These are phyloP conservation scores for Amniataba percoides DNA, from an alignment of 2,797 vertebrate genomes.

Conservation along the genomic window DNA sequence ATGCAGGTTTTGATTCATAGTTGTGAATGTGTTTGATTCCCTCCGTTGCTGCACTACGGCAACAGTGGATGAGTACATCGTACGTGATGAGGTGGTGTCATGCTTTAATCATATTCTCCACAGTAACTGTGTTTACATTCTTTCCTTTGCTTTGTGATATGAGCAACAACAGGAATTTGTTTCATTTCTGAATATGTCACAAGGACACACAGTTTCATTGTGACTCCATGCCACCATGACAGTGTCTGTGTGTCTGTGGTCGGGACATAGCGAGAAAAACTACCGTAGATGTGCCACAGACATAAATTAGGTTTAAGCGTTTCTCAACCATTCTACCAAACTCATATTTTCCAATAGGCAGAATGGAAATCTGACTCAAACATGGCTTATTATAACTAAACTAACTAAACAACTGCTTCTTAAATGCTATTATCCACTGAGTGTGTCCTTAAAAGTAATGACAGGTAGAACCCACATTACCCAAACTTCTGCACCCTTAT, in stretches of 20 bases:
- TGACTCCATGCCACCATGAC: no score
- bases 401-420: neutral
- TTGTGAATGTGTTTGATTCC: neutral
- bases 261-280: neutral
- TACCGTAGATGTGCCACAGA: neutral
- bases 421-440: neutral
- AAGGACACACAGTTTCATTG: neutral
- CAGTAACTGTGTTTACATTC: neutral
- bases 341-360: neutral
- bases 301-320: neutral
- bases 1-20: neutral
- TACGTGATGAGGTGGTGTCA: neutral
- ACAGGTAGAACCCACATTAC: neutral
- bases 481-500: slow-evolving; percentile 3
- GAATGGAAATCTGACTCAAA: neutral
- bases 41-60: neutral
- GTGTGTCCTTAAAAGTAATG: neutral
- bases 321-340: neutral
- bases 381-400: neutral
- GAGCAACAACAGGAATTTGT: neutral
- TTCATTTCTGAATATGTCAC: neutral
- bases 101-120: neutral
- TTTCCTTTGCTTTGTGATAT: neutral
- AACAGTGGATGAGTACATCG: neutral
- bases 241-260: no score